phyloP scores from a whole-genome alignment of 2,797 vertebrate species.

The Spinus olivaceus region DNA sequence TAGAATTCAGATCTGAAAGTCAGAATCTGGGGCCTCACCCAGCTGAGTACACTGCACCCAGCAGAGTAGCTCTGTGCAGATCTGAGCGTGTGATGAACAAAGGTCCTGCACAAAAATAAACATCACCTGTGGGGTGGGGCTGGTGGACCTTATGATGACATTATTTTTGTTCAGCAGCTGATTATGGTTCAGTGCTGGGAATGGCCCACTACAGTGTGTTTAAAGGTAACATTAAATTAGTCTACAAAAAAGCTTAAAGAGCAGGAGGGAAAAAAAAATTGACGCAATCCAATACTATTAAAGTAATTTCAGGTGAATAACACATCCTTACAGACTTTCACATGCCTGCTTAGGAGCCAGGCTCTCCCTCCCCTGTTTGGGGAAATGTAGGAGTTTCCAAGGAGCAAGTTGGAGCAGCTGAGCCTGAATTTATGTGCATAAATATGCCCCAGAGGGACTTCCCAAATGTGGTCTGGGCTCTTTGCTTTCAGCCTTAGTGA shows the following conservation, averaged over 20 bases:
- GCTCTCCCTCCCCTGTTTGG: background rate
- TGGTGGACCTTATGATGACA: background rate
- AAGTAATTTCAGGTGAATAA: constrained; percentile 4
- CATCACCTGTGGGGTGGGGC: fast-evolving
- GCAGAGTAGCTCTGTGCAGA: fast-evolving
- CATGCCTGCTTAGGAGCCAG: background rate
- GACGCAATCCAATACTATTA: background rate
- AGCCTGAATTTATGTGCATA: constrained; percentile 1
- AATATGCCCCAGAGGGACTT: constrained; percentile 5
- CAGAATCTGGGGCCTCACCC: background rate
- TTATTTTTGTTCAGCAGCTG: background rate
- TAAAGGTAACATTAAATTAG: background rate
- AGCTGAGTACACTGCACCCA: background rate
- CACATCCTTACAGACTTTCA: background rate
- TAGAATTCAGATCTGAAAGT: background rate
- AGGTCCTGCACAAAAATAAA: background rate
- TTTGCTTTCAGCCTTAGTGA: background rate
- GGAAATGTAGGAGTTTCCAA: background rate
- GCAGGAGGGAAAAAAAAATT: background rate
- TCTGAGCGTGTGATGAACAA: no score
- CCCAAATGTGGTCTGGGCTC: background rate
- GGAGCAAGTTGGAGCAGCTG: constrained; percentile 28
- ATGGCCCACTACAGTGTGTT: background rate
- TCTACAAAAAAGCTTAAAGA: background rate
- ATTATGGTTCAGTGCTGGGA: background rate